Evolutionary conservation across 2,888 invertebrate genomes (phyloP), one percentile per base, ranked within the genome.

Genomic region (Tupiocoris notatus): DNA sequence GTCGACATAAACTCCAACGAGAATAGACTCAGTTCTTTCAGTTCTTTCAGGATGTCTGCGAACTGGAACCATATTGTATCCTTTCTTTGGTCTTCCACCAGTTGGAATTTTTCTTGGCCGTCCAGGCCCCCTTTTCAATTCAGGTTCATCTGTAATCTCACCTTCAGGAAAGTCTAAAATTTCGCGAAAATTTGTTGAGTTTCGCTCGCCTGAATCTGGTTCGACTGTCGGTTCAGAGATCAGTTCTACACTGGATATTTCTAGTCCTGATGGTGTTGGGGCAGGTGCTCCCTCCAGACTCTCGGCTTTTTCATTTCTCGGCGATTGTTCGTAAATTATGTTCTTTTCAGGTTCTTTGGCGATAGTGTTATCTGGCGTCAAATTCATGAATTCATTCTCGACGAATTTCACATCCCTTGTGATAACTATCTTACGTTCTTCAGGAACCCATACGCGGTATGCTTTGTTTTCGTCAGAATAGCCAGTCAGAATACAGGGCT

Each of bases 1-100:
- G 22, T 63, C 63, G 7, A 63, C 63, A 63, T 22, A 63, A 1
- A 63, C 63, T 3, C 63, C 63, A 22, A 63, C 24, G 22, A 63
- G 20, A 12, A 63, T 21, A 21, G 24, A 22, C 7, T 63, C 63
- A 39, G 3, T 39, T 39, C 39, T 39, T 7, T 39, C 39, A 39
- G 39, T 12, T 7, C 12, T 39, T 39, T 39, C 39, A 39, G 39
- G 39, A 7, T 39, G 39, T 39, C 39, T n/a, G n/a, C n/a, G n/a
- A n/a, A n/a, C n/a, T n/a, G n/a, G n/a, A n/a, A n/a, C n/a, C 39
- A 39, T 3, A 39, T 39, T 39, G n/a, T 12, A 39, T 39, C 39
- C n/a, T n/a, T 39, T 39, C 39, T 39, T 39, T 39, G 39, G 12
- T 39, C 12, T 3, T 3, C 39, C 12, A 3, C 39, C 12, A 12